Percentiles rank a stretch among this genome's conserved stretches.
These are phyloP conservation scores for Cantharis lateralis DNA, from an alignment of 2,888 invertebrate species.

Conservation along the genomic window DNA sequence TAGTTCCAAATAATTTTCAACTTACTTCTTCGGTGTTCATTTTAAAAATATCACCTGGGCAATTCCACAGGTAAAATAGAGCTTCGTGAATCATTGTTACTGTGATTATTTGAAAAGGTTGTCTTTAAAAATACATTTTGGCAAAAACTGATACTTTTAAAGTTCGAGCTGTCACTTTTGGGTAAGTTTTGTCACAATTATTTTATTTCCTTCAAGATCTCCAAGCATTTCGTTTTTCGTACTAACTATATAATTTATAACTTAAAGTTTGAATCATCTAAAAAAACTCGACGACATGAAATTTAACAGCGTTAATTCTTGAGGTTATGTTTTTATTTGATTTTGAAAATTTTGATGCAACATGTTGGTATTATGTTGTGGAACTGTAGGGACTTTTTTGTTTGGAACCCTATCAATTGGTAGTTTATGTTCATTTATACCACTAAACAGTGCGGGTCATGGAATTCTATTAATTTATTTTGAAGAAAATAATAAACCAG, in stretches of 20 bases:
- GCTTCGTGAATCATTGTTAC: conserved; percentile 69
- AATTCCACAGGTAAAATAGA: conserved; percentile 68
- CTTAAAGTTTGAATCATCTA: not conserved
- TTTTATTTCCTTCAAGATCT: not conserved
- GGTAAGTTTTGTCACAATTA: not conserved
- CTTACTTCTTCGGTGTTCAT: conserved; percentile 42
- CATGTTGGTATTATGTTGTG: not conserved
- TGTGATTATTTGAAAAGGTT: not conserved
- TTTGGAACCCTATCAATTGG: not conserved
- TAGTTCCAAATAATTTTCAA: not conserved
- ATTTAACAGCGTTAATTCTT: not conserved
- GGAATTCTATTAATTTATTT: not conserved
- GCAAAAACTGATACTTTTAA: not conserved
- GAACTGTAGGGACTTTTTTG: not conserved
- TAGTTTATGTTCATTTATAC: not conserved
- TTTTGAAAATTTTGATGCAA: not conserved
- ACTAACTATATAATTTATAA: no score
- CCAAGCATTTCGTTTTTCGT: not conserved
- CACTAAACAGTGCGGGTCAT: not conserved
- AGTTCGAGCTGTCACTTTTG: not conserved
- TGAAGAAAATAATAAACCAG: not conserved
- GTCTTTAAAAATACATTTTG: not conserved
- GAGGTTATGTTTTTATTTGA: not conserved
- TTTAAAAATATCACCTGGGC: conserved; percentile 51
- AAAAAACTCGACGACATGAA: not conserved